phyloP scores from a whole-genome alignment of 1,140 invertebrate species.

The Drosophila repletoides region DNA sequence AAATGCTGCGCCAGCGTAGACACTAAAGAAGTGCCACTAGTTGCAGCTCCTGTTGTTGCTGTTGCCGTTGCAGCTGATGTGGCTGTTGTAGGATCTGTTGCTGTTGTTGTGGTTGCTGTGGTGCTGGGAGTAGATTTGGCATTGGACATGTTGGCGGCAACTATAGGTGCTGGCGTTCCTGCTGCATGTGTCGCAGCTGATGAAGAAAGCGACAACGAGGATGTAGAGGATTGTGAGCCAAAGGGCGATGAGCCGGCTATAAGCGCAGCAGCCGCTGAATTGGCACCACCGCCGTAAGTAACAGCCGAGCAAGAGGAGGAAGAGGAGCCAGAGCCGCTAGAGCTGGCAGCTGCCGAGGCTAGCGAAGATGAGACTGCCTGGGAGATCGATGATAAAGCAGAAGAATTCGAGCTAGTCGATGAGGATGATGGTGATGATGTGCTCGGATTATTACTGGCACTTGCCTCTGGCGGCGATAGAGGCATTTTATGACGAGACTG shows the following conservation, averaged over 20 bases:
- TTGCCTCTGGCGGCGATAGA: slow-evolving; percentile 61
- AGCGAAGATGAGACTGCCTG: slow-evolving; percentile 55
- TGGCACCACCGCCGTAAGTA: slow-evolving; percentile 65
- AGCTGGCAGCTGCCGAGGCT: slow-evolving; percentile 53
- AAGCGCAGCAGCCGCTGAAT: slow-evolving; percentile 61
- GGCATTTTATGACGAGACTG: slow-evolving; percentile 68
- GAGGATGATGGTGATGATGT: slow-evolving; percentile 70
- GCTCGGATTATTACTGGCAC: slow-evolving; percentile 9
- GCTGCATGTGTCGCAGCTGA: slow-evolving; percentile 39
- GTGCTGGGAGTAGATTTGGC: slow-evolving; percentile 1
- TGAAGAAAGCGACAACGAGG: slow-evolving; percentile 63
- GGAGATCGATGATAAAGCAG: slow-evolving; percentile 64
- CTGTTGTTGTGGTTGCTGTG: slow-evolving; percentile 5
- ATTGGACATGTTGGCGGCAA: background rate
- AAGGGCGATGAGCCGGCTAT: slow-evolving; percentile 62
- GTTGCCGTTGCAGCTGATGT: slow-evolving; percentile 4
- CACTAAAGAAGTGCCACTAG: slow-evolving; percentile 48
- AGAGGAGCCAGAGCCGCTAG: slow-evolving; percentile 48
- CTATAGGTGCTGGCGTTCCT: slow-evolving; percentile 13
- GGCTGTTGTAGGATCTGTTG: slow-evolving; percentile 7
- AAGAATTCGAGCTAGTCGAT: slow-evolving; percentile 71
- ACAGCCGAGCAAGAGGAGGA: too few species aligned
- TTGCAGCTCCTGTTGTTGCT: background rate
- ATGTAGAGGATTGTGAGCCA: slow-evolving; percentile 66
- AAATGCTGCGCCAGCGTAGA: slow-evolving; percentile 78